Evolutionary conservation across 1,140 invertebrate species (phyloP), one percentile per base, ranked within the genome.

Genomic region (Caenorhabditis tropicalis): DNA sequence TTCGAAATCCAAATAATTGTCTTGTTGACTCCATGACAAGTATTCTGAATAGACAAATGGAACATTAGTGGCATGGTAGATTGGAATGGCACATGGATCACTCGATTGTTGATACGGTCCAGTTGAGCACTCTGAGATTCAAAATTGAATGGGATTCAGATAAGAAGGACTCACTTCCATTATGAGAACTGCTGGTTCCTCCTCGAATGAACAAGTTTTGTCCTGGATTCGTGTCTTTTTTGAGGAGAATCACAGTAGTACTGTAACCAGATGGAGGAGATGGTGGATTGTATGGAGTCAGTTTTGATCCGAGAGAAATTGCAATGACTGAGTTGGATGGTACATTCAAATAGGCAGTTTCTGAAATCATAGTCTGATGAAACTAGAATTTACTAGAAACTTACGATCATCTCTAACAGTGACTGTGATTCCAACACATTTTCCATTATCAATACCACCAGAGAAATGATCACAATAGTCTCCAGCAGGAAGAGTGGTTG

Each of bases 181-280:
- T 79, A 48, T 84, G 74, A 29, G 83, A 33, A 10, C 48, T 56
- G 51, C 82, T 91, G 39, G 92, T 91, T 29, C 92, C 92, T 21
- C 92, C 92, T 74, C 92, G 84, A 56, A 93, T 89, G 86, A 93
- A 93, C n/a, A 93, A 46, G 87, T 93, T 91, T 82, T 93, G 91
- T 12, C 92, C 92, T 1, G 88, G 87, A 6, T 79, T 74, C 10
- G 92, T 93, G 31, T 88, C 86, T 81, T 89, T 90, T 56, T 92
- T 87, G 1, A 93, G 84, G 58, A 93, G 87, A 43, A 93, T 89
- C 15, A 92, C 91, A 7, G 92, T 92, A 12, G 88, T 87, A 65
- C 90, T 88, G 56, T 87, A 87, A 24, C 87, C 86, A 6, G 85
- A 83, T n/a, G 88, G 87, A 80, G 87, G 84, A 7, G 79, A 27